phyloP scores from a whole-genome alignment of 2,113 vertebrate species.

The Phylloscopus trochiloides region DNA sequence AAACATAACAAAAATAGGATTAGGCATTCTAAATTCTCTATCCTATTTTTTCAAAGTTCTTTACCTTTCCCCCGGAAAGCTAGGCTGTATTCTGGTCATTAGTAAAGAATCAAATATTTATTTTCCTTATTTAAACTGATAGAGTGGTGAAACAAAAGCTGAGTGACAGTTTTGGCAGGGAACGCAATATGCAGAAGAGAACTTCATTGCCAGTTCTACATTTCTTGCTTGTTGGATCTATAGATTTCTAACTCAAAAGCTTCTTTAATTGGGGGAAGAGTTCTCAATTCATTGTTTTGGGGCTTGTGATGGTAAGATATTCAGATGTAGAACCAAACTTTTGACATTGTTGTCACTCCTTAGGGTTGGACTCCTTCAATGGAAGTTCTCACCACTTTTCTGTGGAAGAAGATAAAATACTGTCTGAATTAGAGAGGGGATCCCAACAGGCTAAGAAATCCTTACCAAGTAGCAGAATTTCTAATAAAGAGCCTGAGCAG shows the following conservation, averaged over 20 bases:
- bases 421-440: constrained; percentile 71
- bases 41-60: not conserved
- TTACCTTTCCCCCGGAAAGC: not conserved
- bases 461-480: constrained; percentile 60
- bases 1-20: not conserved
- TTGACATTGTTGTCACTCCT: not conserved
- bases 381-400: constrained; percentile 72
- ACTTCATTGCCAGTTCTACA: not conserved
- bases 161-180: not conserved
- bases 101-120: not conserved
- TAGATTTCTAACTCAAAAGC: not conserved
- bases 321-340: not conserved
- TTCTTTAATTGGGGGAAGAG: not conserved
- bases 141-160: not conserved
- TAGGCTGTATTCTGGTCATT: not conserved
- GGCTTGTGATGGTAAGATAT: not conserved
- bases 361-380: constrained; percentile 64
- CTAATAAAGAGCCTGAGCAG: constrained; percentile 71
- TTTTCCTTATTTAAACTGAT: not conserved
- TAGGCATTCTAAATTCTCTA: not conserved
- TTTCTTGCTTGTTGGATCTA: not conserved
- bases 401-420: constrained; percentile 77
- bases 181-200: not conserved
- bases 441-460: constrained; percentile 75
- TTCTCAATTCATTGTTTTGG: not conserved